These are phyloP conservation scores for Fopius arisanus DNA, from an alignment of 1,140 invertebrate genomes.

Conservation along the genomic window DNA sequence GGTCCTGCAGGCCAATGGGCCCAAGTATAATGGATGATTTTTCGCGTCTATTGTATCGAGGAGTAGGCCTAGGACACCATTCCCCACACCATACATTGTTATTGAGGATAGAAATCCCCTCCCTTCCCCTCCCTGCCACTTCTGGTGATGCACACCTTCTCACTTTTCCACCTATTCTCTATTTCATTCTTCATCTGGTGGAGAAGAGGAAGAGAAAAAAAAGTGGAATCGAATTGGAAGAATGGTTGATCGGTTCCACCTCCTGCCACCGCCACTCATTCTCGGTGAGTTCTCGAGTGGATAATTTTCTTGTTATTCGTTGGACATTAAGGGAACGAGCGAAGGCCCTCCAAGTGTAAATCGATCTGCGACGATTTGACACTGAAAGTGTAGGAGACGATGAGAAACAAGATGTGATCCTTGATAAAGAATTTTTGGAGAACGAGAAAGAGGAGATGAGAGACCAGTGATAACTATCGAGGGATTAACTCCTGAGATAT, in stretches of 20 bases:
- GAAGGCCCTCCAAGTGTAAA: constrained; percentile 18
- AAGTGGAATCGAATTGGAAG: constrained; percentile 25
- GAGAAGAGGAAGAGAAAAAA: background rate
- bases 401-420: constrained; percentile 26
- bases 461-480: constrained; percentile 46
- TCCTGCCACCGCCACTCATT: constrained; percentile 36
- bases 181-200: background rate
- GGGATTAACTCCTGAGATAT: constrained; percentile 47
- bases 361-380: constrained; percentile 34
- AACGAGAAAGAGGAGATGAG: constrained; percentile 15
- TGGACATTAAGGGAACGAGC: constrained; percentile 47
- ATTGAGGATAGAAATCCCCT: constrained; percentile 44
- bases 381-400: constrained; percentile 17
- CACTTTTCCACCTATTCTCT: constrained; percentile 9
- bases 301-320: constrained; percentile 64
- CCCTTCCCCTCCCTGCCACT: constrained; percentile 27
- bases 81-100: constrained; percentile 53
- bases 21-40: constrained; percentile 63
- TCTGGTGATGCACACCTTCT: constrained; percentile 9
- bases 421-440: constrained; percentile 7
- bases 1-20: constrained; percentile 38
- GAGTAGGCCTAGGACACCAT: constrained; percentile 42
- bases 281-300: constrained; percentile 50
- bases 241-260: constrained; percentile 9
- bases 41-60: constrained; percentile 58